phyloP scores from a whole-genome alignment of 1,140 invertebrate genomes.

The Drosophila lacteicornis region DNA sequence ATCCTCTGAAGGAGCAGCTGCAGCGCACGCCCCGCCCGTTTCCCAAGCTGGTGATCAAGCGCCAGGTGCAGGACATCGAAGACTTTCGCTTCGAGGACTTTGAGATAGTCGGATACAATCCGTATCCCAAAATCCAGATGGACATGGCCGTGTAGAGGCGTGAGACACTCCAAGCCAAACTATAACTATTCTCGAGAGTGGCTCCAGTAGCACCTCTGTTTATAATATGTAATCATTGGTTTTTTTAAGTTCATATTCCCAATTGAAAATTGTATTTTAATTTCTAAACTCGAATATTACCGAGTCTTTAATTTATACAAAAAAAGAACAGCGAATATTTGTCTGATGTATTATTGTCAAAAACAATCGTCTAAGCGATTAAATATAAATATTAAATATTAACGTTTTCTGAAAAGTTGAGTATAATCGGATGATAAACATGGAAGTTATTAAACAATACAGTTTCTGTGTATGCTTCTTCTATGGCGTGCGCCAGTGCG shows the following conservation, averaged over 20 bases:
- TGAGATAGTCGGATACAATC: slow-evolving; percentile 94
- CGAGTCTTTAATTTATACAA: slow-evolving; percentile 1
- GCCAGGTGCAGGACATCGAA: slow-evolving; percentile 92
- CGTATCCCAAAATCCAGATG: slow-evolving; percentile 96
- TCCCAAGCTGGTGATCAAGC: slow-evolving; percentile 91
- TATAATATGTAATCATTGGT: neutral
- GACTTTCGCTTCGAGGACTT: slow-evolving; percentile 97
- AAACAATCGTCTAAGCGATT: neutral
- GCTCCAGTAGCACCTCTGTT: neutral
- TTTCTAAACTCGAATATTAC: neutral
- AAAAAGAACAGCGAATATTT: neutral
- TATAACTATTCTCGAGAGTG: neutral
- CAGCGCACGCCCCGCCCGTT: slow-evolving; percentile 92
- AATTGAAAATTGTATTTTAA: neutral
- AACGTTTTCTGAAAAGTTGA: no score
- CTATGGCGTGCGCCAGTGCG: no score
- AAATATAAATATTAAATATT: neutral
- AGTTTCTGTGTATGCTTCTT: no score
- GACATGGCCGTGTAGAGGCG: slow-evolving; percentile 95
- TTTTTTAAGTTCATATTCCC: neutral
- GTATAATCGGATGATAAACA: no score
- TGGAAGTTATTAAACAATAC: no score
- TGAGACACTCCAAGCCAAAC: neutral
- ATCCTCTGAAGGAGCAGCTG: slow-evolving; percentile 93
- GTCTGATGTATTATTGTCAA: neutral